Conservation (phyloP, 1,140 invertebrate species). For the Danaus plexippus region DNA sequence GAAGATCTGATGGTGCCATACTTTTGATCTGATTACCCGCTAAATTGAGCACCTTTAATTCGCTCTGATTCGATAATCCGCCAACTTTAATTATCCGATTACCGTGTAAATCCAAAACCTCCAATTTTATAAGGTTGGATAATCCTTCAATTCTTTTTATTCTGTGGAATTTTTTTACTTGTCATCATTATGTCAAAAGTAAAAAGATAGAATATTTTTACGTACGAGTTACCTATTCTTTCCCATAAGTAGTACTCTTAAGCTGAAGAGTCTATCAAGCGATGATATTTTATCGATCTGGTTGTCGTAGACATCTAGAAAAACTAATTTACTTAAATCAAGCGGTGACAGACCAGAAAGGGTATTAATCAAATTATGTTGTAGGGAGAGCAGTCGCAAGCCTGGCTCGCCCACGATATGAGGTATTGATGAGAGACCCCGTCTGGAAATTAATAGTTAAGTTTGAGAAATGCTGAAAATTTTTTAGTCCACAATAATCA, state of each 20-base stretch:
- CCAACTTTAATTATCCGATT: constrained; percentile 82
- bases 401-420: constrained; percentile 84
- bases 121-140: constrained; percentile 79
- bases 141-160: constrained; percentile 85
- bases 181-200: background rate
- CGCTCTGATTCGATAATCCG: constrained; percentile 73
- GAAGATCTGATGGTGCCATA: constrained; percentile 81
- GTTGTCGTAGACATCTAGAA: constrained; percentile 95
- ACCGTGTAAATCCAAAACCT: constrained; percentile 93
- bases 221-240: constrained; percentile 79
- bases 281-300: constrained; percentile 88
- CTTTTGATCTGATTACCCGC: constrained; percentile 89
- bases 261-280: constrained; percentile 80
- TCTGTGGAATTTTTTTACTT: constrained; percentile 55
- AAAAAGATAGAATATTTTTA: background rate
- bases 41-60: constrained; percentile 91
- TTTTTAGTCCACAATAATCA: too few species aligned
- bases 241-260: constrained; percentile 89
- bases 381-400: constrained; percentile 87
- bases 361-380: constrained; percentile 90
- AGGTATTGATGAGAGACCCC: constrained; percentile 83
- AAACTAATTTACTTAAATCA: constrained; percentile 84
- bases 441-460: constrained; percentile 53
- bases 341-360: constrained; percentile 71
- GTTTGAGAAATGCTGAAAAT: too few species aligned